Evolutionary conservation across 1,140 invertebrate genomes (phyloP).

Genomic region (Trichonephila clavipes): DNA sequence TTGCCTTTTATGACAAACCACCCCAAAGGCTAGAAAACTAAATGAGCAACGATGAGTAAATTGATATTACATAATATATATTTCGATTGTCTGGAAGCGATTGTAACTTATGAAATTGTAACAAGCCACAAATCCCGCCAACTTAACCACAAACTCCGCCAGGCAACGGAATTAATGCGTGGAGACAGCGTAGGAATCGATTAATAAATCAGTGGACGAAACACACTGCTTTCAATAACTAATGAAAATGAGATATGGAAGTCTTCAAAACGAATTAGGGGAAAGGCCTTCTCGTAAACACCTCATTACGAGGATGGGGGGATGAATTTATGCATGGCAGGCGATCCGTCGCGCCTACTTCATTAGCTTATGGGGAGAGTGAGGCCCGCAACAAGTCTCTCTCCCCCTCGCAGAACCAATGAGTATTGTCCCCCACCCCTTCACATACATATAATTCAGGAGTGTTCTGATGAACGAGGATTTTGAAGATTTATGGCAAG

Average conservation of each 20-base stretch:
- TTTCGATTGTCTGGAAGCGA: no score
- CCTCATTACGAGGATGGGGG: not conserved
- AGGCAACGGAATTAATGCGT: no score
- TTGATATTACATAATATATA: no score
- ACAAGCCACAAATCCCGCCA: no score
- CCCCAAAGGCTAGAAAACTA: no score
- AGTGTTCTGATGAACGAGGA: constrained; percentile 11
- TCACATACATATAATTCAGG: no score
- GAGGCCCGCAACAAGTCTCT: not conserved
- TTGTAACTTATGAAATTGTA: no score
- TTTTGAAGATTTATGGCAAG: not conserved
- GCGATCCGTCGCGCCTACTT: not conserved
- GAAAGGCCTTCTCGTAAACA: constrained; percentile 32
- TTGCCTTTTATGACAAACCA: no score
- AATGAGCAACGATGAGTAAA: no score
- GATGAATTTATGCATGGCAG: constrained; percentile 14
- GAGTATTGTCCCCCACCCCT: not conserved
- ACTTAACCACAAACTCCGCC: no score
- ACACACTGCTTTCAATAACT: constrained; percentile 9
- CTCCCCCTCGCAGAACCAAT: not conserved
- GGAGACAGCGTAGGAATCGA: not conserved
- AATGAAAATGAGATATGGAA: constrained; percentile 35
- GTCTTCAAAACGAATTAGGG: constrained; percentile 28
- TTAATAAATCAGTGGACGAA: constrained; percentile 17
- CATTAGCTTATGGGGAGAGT: not conserved